These are phyloP conservation scores for Heliconius hortense DNA, from an alignment of 2,888 invertebrate genomes.

Conservation along the genomic window DNA sequence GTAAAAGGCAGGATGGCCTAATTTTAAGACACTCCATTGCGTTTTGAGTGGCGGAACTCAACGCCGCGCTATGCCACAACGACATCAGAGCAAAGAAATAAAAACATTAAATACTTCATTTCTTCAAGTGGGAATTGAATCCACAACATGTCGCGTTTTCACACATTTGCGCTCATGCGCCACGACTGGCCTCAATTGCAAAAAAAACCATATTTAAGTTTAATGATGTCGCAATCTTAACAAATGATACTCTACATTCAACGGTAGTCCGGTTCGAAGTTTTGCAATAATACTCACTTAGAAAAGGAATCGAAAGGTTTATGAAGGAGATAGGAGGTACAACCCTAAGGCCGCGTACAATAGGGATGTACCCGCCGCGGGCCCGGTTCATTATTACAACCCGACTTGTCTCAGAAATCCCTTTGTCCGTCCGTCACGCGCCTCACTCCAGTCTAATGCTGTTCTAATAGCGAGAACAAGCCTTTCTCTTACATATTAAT, in stretches of 20 bases:
- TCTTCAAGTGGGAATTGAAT: too few species aligned
- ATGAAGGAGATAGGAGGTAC: constrained; percentile 54
- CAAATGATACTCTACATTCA: constrained; percentile 42
- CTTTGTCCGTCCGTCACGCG: constrained; percentile 66
- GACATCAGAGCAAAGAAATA: too few species aligned
- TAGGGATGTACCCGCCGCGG: constrained; percentile 52
- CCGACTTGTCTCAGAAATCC: constrained; percentile 54
- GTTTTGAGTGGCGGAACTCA: too few species aligned
- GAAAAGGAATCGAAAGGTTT: constrained; percentile 57
- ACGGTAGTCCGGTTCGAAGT: constrained; percentile 27
- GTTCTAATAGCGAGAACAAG: constrained; percentile 56
- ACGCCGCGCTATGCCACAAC: too few species aligned
- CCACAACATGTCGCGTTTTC: too few species aligned
- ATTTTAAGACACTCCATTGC: too few species aligned
- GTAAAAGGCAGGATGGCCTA: constrained; percentile 2
- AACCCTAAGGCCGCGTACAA: constrained; percentile 54
- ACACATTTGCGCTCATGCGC: too few species aligned
- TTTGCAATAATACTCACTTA: constrained; percentile 44
- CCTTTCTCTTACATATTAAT: constrained; percentile 49
- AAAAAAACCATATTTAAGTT: constrained; percentile 49
- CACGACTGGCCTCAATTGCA: too few species aligned
- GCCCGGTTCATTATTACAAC: constrained; percentile 62
- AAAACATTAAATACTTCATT: too few species aligned
- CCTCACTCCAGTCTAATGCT: constrained; percentile 55
- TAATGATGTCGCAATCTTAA: constrained; percentile 59